These are phyloP conservation scores for Cyrtorhinus lividipennis DNA, from an alignment of 1,140 invertebrate genomes.

Conservation along the genomic window DNA sequence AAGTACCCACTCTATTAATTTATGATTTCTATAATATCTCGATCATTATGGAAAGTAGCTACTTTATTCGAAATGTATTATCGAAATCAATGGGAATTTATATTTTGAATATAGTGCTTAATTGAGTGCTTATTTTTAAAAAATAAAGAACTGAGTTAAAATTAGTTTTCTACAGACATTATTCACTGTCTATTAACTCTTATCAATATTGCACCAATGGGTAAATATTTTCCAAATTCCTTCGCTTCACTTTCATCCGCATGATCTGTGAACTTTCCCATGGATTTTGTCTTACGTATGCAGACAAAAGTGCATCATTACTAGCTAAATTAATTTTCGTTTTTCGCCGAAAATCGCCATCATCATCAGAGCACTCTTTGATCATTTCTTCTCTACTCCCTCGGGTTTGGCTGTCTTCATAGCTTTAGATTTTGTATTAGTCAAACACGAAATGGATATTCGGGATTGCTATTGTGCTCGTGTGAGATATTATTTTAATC, in stretches of 20 bases:
- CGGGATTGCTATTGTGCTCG: background rate
- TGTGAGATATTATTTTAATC: conserved; percentile 6
- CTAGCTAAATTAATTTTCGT: background rate
- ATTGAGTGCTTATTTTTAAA: too few relatives aligned
- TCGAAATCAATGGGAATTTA: too few relatives aligned
- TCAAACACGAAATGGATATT: background rate
- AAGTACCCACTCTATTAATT: conserved; percentile 1
- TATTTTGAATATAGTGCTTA: too few relatives aligned
- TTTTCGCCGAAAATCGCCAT: too few relatives aligned
- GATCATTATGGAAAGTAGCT: too few relatives aligned
- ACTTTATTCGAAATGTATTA: too few relatives aligned
- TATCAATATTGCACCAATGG: too few relatives aligned
- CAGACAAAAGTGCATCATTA: conserved; percentile 3
- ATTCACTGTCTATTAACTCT: too few relatives aligned
- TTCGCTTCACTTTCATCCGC: conserved; percentile 6
- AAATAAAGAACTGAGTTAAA: too few relatives aligned
- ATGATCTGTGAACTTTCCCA: background rate
- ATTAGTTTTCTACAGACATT: too few relatives aligned
- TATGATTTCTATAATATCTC: conserved; percentile 10
- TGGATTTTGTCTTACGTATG: conserved; percentile 1
- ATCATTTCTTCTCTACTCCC: too few relatives aligned
- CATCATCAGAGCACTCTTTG: conserved; percentile 1
- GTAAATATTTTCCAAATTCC: background rate
- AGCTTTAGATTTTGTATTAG: background rate
- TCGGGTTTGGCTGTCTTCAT: background rate